phyloP scores from a whole-genome alignment of 2,888 invertebrate genomes.

The Bunonema sp. region DNA sequence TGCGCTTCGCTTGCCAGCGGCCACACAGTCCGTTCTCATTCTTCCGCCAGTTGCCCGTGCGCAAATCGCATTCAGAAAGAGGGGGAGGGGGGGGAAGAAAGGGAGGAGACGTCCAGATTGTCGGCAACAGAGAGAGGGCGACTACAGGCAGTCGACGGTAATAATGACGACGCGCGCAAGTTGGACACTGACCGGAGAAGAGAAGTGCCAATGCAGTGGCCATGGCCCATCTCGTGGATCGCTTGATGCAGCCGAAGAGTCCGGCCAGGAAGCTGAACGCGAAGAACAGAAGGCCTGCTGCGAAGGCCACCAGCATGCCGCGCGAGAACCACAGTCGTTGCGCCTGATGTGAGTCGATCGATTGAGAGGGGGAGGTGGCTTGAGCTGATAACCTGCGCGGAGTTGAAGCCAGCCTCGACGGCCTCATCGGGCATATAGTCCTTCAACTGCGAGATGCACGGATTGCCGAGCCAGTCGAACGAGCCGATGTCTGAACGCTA shows the following conservation, averaged over 20 bases:
- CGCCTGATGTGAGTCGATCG: background rate
- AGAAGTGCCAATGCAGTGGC: constrained; percentile 79
- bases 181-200: constrained; percentile 65
- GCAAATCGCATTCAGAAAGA: no score
- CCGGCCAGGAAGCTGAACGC: constrained; percentile 89
- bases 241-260: constrained; percentile 85
- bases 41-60: no score
- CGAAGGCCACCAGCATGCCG: constrained; percentile 78
- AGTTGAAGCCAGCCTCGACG: constrained; percentile 13
- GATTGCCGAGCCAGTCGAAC: constrained; percentile 21
- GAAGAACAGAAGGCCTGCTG: constrained; percentile 64
- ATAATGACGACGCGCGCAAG: no score
- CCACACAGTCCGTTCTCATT: no score
- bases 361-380: background rate
- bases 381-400: background rate
- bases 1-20: no score
- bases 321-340: constrained; percentile 59
- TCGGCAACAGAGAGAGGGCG: no score
- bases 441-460: constrained; percentile 19
- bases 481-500: constrained; percentile 24
- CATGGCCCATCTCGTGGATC: constrained; percentile 79
- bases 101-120: no score
- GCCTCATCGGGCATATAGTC: constrained; percentile 26
- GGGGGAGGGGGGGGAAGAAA: no score
- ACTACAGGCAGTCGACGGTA: no score